Evolutionary conservation across 1,140 invertebrate genomes (phyloP).

Genomic region (Fopius arisanus): DNA sequence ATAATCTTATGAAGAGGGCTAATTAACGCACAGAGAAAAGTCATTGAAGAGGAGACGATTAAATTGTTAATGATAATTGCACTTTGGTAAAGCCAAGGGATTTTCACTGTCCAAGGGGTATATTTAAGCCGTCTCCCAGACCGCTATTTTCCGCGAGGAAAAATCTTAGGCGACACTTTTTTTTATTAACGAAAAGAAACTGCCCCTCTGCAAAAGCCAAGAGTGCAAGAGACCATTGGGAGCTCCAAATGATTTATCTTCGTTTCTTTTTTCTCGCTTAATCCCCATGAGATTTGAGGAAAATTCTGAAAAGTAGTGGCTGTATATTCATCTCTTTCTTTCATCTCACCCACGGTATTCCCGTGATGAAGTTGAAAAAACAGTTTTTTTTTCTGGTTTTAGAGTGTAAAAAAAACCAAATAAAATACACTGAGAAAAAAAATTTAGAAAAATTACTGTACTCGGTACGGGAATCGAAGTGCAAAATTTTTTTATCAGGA

Average conservation of each 20-base stretch:
- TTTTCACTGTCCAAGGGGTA: background rate
- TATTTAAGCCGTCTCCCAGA: background rate
- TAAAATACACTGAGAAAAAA: no score
- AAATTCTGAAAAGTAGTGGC: background rate
- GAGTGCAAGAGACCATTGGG: background rate
- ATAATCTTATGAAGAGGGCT: background rate
- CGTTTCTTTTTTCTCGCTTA: background rate
- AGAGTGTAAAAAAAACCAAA: background rate
- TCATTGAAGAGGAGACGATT: background rate
- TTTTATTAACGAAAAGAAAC: conserved; percentile 10
- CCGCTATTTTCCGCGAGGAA: background rate
- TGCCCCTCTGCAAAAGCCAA: background rate
- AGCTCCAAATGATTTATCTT: background rate
- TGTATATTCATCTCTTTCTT: background rate
- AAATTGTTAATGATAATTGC: background rate
- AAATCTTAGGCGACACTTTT: background rate
- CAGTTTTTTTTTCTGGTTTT: background rate
- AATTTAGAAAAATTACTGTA: no score
- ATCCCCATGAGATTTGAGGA: background rate
- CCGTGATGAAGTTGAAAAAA: background rate
- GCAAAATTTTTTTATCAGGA: no score
- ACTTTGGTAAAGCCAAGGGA: background rate
- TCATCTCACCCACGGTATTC: background rate
- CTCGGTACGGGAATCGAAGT: no score
- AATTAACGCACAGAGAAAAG: background rate